These are phyloP conservation scores for Cacoxenus indagator DNA, from an alignment of 2,888 invertebrate species.

Conservation along the genomic window DNA sequence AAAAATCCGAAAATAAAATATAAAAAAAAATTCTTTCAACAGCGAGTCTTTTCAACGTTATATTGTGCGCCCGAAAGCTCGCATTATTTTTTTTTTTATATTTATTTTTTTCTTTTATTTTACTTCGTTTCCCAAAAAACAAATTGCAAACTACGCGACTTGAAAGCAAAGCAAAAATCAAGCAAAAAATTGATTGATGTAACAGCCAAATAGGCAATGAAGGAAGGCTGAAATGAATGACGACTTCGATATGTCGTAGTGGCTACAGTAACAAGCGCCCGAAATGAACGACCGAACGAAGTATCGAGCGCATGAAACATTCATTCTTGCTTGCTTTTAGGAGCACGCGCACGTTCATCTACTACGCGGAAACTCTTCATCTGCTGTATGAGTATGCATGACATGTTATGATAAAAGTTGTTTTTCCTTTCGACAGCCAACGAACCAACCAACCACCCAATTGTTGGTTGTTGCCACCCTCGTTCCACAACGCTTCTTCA, in stretches of 20 bases:
- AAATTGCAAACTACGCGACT: constrained; percentile 62
- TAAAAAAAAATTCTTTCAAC: constrained; percentile 1
- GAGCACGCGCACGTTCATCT: constrained; percentile 22
- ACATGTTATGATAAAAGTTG: constrained; percentile 42
- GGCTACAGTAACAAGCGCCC: constrained; percentile 15
- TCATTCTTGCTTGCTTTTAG: constrained; percentile 45
- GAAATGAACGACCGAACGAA: too few species aligned
- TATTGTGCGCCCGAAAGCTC: not conserved
- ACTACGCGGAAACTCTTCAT: constrained; percentile 28
- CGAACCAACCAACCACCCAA: not conserved
- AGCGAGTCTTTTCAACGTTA: not conserved
- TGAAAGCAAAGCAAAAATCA: constrained; percentile 38
- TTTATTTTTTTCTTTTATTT: not conserved
- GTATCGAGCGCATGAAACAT: too few species aligned
- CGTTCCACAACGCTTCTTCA: constrained; percentile 7
- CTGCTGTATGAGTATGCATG: constrained; percentile 41
- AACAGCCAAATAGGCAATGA: constrained; percentile 9
- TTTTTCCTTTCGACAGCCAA: constrained; percentile 22
- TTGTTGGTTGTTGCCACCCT: too few species aligned
- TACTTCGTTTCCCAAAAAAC: constrained; percentile 50
- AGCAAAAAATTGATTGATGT: constrained; percentile 18
- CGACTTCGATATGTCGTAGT: constrained; percentile 32
- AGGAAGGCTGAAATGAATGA: not conserved
- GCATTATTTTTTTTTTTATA: constrained; percentile 47
- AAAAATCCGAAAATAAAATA: not conserved